Evolutionary conservation across 2,113 vertebrate genomes (phyloP).

Genomic region (Leptocoma aspasia): DNA sequence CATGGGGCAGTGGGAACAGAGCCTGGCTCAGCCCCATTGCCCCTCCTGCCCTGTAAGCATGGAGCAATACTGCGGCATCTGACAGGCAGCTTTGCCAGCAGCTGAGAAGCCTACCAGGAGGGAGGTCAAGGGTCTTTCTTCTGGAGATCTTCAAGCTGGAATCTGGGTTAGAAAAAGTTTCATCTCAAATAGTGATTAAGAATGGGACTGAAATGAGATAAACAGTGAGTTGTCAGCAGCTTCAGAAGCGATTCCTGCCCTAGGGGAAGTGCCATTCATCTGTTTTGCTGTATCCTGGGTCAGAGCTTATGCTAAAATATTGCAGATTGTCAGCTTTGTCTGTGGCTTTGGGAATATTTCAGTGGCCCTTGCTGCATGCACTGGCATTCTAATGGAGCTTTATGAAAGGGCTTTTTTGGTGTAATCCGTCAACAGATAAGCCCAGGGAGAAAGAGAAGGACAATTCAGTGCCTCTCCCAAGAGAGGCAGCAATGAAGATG

Average conservation of each 20-base stretch:
- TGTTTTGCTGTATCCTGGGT: not conserved
- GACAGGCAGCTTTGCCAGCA: not conserved
- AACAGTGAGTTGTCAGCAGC: slow-evolving; percentile 35
- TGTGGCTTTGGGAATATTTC: slow-evolving; percentile 45
- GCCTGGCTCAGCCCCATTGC: not conserved
- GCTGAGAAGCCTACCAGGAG: not conserved
- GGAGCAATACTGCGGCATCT: not conserved
- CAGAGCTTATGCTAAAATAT: slow-evolving; percentile 35
- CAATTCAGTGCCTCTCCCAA: not conserved
- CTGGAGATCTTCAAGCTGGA: not conserved
- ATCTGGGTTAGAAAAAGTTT: not conserved
- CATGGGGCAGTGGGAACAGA: not conserved
- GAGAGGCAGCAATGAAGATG: not conserved
- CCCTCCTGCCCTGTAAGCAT: not conserved
- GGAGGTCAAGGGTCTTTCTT: not conserved
- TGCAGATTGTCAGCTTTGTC: slow-evolving; percentile 11
- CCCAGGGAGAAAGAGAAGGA: not conserved
- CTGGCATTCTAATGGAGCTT: slow-evolving; percentile 41
- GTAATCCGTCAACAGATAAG: not conserved
- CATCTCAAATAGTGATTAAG: not conserved
- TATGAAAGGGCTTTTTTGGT: not conserved
- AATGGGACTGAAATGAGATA: slow-evolving; percentile 1
- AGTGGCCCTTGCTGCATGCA: not conserved
- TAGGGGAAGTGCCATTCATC: not conserved
- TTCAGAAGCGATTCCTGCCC: slow-evolving; percentile 20